Conservation (phyloP, 1,140 invertebrate genomes). For the Diuraphis noxia region DNA sequence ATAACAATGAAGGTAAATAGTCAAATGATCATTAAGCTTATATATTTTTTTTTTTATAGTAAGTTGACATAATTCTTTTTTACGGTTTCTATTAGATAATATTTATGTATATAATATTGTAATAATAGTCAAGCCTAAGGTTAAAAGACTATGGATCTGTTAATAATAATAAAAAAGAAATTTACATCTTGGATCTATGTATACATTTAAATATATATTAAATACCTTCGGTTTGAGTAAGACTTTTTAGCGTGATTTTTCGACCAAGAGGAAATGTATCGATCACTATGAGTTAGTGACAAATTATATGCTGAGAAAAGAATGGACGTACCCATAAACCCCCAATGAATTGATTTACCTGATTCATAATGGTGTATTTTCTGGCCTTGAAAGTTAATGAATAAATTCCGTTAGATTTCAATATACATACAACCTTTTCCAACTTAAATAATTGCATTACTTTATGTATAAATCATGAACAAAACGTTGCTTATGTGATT, state of each 20-base stretch:
- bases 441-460: neutral
- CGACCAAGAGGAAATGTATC: neutral
- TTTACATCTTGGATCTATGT: neutral
- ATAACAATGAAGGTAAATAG: too few species aligned
- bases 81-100: too few species aligned
- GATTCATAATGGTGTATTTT: neutral
- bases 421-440: neutral
- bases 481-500: neutral
- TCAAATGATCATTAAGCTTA: too few species aligned
- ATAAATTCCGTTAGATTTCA: neutral
- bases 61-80: too few species aligned
- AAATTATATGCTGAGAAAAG: neutral
- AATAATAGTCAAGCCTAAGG: too few species aligned
- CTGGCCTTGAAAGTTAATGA: neutral
- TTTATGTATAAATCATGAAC: neutral
- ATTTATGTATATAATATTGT: too few species aligned
- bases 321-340: neutral
- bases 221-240: neutral
- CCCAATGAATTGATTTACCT: too few species aligned
- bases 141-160: too few species aligned
- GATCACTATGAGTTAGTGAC: neutral
- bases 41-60: too few species aligned
- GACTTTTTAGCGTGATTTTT: too few species aligned
- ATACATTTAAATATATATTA: neutral
- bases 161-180: too few species aligned